Conservation (phyloP, 1,140 invertebrate species). For the Bemisia tabaci region DNA sequence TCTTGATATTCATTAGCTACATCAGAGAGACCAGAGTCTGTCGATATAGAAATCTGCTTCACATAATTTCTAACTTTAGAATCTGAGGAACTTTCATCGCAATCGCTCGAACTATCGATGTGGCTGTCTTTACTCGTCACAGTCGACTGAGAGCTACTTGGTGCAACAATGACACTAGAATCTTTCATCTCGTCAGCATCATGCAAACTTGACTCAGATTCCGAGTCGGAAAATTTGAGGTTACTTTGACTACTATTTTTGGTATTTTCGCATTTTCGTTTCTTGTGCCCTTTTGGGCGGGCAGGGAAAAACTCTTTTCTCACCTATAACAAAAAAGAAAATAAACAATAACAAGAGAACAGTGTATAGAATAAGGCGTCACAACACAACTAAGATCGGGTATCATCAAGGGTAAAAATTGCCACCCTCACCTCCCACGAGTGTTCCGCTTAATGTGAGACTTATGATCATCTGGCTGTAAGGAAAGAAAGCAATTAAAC, state of each 20-base stretch:
- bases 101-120: no score
- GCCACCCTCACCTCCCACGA: no score
- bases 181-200: background rate
- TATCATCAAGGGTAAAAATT: no score
- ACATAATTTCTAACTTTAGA: no score
- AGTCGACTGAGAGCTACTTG: background rate
- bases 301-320: conserved; percentile 48
- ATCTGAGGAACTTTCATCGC: no score
- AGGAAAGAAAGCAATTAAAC: no score
- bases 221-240: background rate
- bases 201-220: background rate
- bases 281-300: conserved; percentile 34
- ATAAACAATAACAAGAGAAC: conserved; percentile 3
- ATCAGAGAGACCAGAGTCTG: background rate
- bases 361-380: conserved; percentile 5
- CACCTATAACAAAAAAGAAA: conserved; percentile 33
- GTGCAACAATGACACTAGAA: background rate
- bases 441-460: no score
- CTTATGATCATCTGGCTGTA: no score
- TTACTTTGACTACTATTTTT: background rate
- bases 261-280: background rate
- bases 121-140: background rate
- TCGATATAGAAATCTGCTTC: no score
- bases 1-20: background rate
- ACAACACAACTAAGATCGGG: no score